Percentiles rank a stretch among this genome's conserved stretches.
phyloP scores from a whole-genome alignment of 2,797 vertebrate genomes.

The Gastrophryne carolinensis region DNA sequence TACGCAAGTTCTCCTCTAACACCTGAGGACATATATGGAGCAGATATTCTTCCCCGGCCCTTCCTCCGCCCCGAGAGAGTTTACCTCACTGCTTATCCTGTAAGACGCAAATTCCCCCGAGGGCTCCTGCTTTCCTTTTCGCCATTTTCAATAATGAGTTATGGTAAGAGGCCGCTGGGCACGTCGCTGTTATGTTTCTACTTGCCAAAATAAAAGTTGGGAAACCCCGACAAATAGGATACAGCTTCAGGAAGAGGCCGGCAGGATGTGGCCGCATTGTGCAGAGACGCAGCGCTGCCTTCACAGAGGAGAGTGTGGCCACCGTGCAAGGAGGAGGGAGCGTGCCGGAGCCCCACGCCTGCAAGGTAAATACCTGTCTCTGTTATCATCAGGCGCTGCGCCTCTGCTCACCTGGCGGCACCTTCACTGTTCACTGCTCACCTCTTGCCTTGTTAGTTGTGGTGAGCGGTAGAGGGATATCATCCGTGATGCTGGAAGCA shows the following conservation, averaged over 20 bases:
- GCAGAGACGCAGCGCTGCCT: not conserved
- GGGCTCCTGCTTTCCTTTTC: conserved; percentile 25
- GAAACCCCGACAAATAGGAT: conserved; percentile 37
- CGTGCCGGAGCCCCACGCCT: not conserved
- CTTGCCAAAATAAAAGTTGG: not conserved
- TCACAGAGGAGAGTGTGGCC: not conserved
- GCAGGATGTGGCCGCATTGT: conserved; percentile 27
- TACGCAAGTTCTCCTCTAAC: too few species aligned
- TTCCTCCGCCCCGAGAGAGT: not conserved
- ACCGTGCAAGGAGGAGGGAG: not conserved
- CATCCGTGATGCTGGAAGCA: too few species aligned
- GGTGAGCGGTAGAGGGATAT: too few species aligned
- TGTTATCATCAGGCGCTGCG: too few species aligned
- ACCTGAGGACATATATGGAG: too few species aligned
- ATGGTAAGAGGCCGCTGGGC: conserved; percentile 3
- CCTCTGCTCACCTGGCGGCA: too few species aligned
- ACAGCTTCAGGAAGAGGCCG: conserved; percentile 33
- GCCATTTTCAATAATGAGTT: not conserved
- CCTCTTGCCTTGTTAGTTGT: too few species aligned
- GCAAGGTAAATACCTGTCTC: not conserved
- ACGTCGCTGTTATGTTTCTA: not conserved
- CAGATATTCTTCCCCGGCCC: not conserved
- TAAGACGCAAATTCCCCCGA: not conserved
- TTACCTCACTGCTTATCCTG: not conserved
- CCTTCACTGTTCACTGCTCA: too few species aligned